phyloP scores from a whole-genome alignment of 2,113 vertebrate species.

The Paradoxurus hermaphroditus region DNA sequence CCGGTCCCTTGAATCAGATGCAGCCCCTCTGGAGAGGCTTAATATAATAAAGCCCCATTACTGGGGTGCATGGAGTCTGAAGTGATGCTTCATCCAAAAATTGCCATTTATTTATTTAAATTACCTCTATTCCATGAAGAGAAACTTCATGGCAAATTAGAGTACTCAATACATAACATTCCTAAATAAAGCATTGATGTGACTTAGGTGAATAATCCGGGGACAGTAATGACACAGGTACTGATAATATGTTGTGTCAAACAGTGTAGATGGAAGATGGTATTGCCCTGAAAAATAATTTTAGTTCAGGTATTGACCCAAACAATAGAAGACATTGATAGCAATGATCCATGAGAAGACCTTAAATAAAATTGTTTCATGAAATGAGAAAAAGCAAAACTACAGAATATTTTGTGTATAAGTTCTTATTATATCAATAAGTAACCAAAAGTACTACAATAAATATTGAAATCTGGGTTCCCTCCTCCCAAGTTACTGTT shows the following conservation, averaged over 20 bases:
- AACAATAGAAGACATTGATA: background rate
- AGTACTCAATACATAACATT: background rate
- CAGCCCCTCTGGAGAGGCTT: no score
- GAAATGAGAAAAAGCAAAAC: background rate
- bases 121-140: background rate
- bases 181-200: background rate
- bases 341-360: background rate
- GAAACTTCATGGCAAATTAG: background rate
- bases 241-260: background rate
- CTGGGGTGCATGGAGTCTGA: background rate
- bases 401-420: background rate
- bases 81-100: background rate
- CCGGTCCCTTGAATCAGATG: background rate
- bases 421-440: background rate
- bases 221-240: no score
- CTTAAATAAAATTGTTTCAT: background rate
- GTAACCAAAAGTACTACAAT: background rate
- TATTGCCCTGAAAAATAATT: background rate
- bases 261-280: background rate
- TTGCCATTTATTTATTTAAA: background rate
- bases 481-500: background rate
- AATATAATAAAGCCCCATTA: background rate
- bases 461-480: background rate
- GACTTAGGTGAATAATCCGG: background rate
- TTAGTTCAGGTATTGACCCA: background rate